Conservation (phyloP, 2,113 vertebrate species). For the Hypanus sabinus region DNA sequence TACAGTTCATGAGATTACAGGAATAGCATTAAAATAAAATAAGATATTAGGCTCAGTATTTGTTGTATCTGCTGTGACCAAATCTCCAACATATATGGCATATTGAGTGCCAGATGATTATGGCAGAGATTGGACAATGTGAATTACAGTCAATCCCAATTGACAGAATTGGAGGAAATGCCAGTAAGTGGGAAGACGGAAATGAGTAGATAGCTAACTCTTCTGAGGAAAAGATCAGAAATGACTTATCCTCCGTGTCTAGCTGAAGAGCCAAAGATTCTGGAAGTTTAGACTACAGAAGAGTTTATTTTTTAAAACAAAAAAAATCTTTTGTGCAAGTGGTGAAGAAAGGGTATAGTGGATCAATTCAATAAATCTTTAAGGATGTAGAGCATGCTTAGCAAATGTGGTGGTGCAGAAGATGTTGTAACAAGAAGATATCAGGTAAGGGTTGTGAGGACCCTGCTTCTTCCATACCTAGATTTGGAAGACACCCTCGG, state of each 20-base stretch:
- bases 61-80: background rate
- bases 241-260: background rate
- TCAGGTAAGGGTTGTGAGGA: background rate
- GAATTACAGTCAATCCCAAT: background rate
- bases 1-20: background rate
- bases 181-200: background rate
- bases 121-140: background rate
- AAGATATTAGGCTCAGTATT: background rate
- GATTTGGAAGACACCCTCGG: background rate
- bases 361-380: background rate
- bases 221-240: background rate
- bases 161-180: background rate
- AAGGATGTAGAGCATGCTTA: background rate
- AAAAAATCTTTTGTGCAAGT: background rate
- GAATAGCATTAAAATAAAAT: background rate
- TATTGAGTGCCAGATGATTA: background rate
- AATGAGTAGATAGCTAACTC: background rate
- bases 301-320: background rate
- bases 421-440: background rate
- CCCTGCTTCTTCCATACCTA: background rate
- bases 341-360: background rate
- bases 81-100: background rate
- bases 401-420: background rate
- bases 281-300: background rate
- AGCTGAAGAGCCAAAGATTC: background rate